Evolutionary conservation across 2,888 invertebrate species (phyloP).

Genomic region (Cordilura impudica): DNA sequence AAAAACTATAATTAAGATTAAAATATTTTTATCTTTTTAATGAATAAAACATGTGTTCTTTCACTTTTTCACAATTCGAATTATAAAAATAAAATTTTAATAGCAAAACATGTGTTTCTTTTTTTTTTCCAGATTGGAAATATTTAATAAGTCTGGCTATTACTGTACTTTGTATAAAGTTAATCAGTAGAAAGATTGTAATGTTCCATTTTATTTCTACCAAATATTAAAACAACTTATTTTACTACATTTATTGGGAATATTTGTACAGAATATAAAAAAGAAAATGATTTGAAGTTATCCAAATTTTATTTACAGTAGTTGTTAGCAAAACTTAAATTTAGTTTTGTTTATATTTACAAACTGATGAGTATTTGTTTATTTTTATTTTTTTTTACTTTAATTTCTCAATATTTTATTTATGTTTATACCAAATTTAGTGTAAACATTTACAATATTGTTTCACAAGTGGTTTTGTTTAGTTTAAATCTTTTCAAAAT

Average conservation of each 20-base stretch:
- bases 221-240: not conserved
- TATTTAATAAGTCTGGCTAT: not conserved
- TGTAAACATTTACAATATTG: slow-evolving; percentile 17
- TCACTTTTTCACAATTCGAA: slow-evolving; percentile 30
- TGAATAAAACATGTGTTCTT: slow-evolving; percentile 56
- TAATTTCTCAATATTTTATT: not conserved
- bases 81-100: not conserved
- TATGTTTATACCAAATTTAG: not conserved
- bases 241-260: too few relatives aligned
- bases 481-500: not conserved
- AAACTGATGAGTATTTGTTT: not conserved
- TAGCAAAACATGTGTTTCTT: slow-evolving; percentile 15
- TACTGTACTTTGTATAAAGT: too few relatives aligned
- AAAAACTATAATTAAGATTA: slow-evolving; percentile 36
- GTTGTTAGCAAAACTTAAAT: not conserved
- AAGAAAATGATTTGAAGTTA: not conserved
- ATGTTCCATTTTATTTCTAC: not conserved
- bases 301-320: not conserved
- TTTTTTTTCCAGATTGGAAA: not conserved
- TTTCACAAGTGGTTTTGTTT: slow-evolving; percentile 29
- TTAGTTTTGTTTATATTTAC: not conserved
- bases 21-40: slow-evolving; percentile 42
- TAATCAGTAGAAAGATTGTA: not conserved
- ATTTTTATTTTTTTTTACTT: too few relatives aligned
- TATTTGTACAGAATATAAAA: too few relatives aligned